phyloP scores from a whole-genome alignment of 2,113 vertebrate genomes.

The Myrmophylax atrothorax region DNA sequence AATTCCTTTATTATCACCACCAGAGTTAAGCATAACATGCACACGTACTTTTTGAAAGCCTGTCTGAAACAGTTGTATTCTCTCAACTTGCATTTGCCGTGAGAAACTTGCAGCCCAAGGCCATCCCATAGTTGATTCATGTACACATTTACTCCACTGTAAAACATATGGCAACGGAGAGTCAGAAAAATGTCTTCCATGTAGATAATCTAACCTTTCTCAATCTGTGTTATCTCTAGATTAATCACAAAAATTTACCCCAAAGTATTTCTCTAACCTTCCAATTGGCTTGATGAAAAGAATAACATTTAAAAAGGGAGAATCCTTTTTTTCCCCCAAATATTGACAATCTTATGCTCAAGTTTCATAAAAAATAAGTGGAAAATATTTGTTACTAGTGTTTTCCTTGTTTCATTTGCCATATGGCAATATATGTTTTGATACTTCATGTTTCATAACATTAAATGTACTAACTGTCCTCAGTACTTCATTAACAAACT shows the following conservation, averaged over 20 bases:
- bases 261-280: background rate
- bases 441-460: background rate
- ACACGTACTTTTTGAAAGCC: background rate
- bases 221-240: fast-evolving
- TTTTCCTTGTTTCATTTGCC: background rate
- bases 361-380: background rate
- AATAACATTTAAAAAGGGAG: background rate
- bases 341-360: background rate
- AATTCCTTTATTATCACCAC: background rate
- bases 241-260: background rate
- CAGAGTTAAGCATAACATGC: background rate
- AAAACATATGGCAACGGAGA: background rate
- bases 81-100: background rate
- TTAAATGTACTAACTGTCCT: background rate
- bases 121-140: background rate
- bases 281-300: background rate
- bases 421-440: background rate
- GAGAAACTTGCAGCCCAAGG: background rate
- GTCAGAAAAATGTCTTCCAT: background rate
- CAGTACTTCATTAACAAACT: background rate
- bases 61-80: background rate
- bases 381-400: background rate
- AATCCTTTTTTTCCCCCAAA: background rate
- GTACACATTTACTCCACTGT: fast-evolving
- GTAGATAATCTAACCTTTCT: background rate